Percentiles rank a stretch among this genome's conserved stretches.
Conservation (phyloP, 2,888 invertebrate genomes). For the Protophormia terraenovae region DNA sequence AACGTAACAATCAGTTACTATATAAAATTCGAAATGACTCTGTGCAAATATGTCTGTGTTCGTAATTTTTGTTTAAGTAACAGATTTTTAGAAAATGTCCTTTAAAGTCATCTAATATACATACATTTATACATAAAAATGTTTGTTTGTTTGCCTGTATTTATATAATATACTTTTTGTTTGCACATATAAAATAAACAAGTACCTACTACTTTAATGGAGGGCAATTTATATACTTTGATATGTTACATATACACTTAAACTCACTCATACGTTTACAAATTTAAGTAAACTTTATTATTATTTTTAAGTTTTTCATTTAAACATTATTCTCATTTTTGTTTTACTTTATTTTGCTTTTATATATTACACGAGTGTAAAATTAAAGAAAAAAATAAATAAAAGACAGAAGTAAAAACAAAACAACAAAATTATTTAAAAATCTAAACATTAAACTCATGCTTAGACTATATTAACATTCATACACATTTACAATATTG, state of each 20-base stretch:
- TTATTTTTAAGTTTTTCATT: not conserved
- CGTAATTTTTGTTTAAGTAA: not conserved
- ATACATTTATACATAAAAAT: not conserved
- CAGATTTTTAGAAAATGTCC: constrained; percentile 11
- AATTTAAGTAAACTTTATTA: not conserved
- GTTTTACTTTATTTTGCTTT: not conserved
- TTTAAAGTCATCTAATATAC: not conserved
- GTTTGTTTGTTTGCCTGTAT: not conserved
- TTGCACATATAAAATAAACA: not conserved
- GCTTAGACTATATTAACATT: not conserved
- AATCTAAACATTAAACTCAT: not conserved
- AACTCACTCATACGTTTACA: not conserved
- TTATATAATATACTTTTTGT: not conserved
- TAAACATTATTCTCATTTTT: not conserved
- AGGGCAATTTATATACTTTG: no score
- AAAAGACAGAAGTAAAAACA: not conserved
- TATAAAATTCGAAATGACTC: not conserved
- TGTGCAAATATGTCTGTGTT: not conserved
- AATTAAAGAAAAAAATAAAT: not conserved
- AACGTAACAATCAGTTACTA: not conserved
- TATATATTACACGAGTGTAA: not conserved
- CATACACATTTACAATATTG: no score
- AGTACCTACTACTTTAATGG: not conserved
- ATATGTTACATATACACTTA: not conserved
- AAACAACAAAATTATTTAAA: not conserved